These are phyloP conservation scores for Eurosta solidaginis DNA, from an alignment of 1,140 invertebrate species.

Conservation along the genomic window DNA sequence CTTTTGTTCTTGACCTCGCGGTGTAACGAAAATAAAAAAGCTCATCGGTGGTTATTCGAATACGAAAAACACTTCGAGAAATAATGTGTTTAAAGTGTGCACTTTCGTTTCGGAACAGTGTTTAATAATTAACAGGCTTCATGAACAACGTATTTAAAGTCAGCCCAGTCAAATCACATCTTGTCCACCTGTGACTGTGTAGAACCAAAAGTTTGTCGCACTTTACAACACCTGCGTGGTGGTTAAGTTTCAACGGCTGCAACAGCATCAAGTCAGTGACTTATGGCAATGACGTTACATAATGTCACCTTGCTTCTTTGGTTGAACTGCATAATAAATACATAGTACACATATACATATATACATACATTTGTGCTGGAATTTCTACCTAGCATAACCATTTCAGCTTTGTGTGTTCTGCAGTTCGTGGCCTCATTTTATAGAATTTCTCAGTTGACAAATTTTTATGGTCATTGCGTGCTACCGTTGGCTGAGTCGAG, in stretches of 20 bases:
- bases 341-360: too few species aligned
- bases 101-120: too few species aligned
- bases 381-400: too few species aligned
- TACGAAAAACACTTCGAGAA: too few species aligned
- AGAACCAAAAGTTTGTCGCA: background rate
- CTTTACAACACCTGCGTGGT: background rate
- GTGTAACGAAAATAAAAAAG: too few species aligned
- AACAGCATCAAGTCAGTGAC: background rate
- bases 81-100: too few species aligned
- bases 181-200: slow-evolving; percentile 4
- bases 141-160: too few species aligned
- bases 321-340: background rate
- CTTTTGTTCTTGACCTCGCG: too few species aligned
- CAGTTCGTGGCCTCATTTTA: background rate
- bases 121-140: too few species aligned
- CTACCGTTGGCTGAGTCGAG: background rate
- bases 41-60: too few species aligned
- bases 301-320: background rate
- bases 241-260: background rate
- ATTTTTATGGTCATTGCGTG: slow-evolving; percentile 8
- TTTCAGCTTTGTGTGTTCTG: background rate
- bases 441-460: slow-evolving; percentile 14
- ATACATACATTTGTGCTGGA: too few species aligned
- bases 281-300: slow-evolving; percentile 4
- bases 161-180: too few species aligned